phyloP scores from a whole-genome alignment of 2,797 vertebrate species.

The Scleropages formosus region DNA sequence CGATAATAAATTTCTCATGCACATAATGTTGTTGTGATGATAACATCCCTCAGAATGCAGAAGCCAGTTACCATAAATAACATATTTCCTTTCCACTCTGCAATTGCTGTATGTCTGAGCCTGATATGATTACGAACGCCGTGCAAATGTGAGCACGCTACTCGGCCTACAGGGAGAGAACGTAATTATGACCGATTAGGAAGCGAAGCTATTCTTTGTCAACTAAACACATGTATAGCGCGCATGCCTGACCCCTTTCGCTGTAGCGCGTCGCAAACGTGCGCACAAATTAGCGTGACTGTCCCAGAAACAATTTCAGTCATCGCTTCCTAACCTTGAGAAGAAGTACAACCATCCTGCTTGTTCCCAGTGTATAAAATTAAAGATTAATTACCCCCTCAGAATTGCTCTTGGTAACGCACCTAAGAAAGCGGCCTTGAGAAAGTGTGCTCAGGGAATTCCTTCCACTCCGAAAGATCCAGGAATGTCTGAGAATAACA shows the following conservation, averaged over 20 bases:
- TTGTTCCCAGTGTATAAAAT: not conserved
- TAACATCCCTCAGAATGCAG: not conserved
- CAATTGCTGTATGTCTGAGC: not conserved
- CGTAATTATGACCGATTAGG: not conserved
- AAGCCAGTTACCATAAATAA: slow-evolving; percentile 18
- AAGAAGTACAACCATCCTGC: not conserved
- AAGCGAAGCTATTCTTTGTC: not conserved
- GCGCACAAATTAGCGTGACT: too few relatives aligned
- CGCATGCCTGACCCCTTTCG: not conserved
- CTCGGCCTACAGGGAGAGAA: not conserved
- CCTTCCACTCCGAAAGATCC: not conserved
- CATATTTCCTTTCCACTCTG: slow-evolving; percentile 5
- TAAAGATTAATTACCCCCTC: not conserved
- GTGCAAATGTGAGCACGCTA: not conserved
- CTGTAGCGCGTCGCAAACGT: too few relatives aligned
- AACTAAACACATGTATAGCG: not conserved
- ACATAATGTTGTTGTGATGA: not conserved
- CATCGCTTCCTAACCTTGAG: too few relatives aligned
- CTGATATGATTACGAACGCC: slow-evolving; percentile 8
- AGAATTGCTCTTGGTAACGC: not conserved
- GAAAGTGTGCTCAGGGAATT: not conserved
- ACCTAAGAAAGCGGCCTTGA: not conserved
- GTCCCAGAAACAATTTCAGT: too few relatives aligned
- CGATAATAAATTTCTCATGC: not conserved
- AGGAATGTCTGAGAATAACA: not conserved